Base-by-base conservation (phyloP, 2,888 invertebrate species). In the Eupelmus urozonus region DNA sequence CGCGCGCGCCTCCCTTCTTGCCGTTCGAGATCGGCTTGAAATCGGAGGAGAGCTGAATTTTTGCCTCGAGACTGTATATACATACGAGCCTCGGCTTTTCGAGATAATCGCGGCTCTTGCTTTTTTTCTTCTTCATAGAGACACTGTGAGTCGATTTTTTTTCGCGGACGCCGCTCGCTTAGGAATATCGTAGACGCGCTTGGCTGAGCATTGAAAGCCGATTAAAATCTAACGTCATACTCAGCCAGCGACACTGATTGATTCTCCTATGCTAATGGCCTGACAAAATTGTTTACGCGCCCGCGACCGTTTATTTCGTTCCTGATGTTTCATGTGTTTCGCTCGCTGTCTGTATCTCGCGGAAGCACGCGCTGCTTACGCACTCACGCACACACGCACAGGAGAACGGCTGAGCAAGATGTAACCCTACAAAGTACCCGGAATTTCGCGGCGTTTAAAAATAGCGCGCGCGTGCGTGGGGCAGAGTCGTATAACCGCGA, bases 361-460 rank as follows among this genome's bases (percentile, higher is more conserved):
- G 9, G 9, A 34, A 34, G 34, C 34, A 34, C 34, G 3, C 9
- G 34, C 34, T 3, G 34, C 9, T 34, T n/a, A n/a, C n/a, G n/a
- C n/a, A n/a, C n/a, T n/a, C n/a, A n/a, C n/a, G n/a, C n/a, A n/a
- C n/a, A n/a, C n/a, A n/a, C n/a, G n/a, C n/a, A n/a, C n/a, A n/a
- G n/a, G n/a, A n/a, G n/a, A n/a, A n/a, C n/a, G n/a, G n/a, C n/a
- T n/a, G n/a, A 40, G 20, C 18, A 40, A 60, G 25, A 63, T 63
- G 63, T 45, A 63, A 53, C 55, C 25, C 55, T 55, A 67, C 23
- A 67, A 67, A 55, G 55, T 67, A 25, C 55, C 20, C 23, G 67
- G 53, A 67, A 67, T 67, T 51, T 53, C 5, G n/a, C 29, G 3
- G 1, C n/a, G 53, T 55, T 67, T 67, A 67, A 67, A 67, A 67